These are phyloP conservation scores for Eupithecia abbreviata DNA, from an alignment of 2,888 invertebrate genomes.

Conservation along the genomic window DNA sequence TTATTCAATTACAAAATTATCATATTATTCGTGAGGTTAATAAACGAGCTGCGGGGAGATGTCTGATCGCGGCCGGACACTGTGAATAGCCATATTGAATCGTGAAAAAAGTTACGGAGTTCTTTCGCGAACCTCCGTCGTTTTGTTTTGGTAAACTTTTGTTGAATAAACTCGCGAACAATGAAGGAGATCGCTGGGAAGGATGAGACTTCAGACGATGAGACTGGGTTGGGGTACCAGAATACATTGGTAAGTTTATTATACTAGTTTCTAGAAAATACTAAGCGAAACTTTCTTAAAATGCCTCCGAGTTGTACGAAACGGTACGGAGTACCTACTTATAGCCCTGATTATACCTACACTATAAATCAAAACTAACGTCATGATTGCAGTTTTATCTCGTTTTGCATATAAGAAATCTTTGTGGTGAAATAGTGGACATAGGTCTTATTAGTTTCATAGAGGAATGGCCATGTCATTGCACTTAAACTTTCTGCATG, in stretches of 20 bases:
- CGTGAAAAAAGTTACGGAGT: constrained; percentile 51
- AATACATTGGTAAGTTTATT: constrained; percentile 86
- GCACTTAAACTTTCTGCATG: neutral
- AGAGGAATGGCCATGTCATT: neutral
- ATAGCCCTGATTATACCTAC: neutral
- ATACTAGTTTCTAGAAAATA: constrained; percentile 65
- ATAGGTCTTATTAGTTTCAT: neutral
- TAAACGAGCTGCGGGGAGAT: constrained; percentile 62
- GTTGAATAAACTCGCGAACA: constrained; percentile 56
- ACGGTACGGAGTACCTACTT: neutral
- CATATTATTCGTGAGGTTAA: constrained; percentile 63
- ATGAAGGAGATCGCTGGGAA: constrained; percentile 71
- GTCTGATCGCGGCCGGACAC: constrained; percentile 60
- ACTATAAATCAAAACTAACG: constrained; percentile 4
- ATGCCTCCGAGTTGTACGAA: neutral
- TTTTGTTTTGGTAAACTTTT: constrained; percentile 68
- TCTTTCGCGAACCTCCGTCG: constrained; percentile 43
- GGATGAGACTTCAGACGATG: constrained; percentile 83
- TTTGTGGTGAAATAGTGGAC: neutral
- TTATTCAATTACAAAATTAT: constrained; percentile 78
- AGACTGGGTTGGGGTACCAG: constrained; percentile 87
- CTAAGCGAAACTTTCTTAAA: constrained; percentile 33
- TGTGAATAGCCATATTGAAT: constrained; percentile 58
- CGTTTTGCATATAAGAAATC: neutral
- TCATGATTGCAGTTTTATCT: constrained; percentile 9